Evolutionary conservation across 2,797 vertebrate genomes (phyloP), one percentile per base, ranked within the genome.

Genomic region (Hydrolagus colliei): DNA sequence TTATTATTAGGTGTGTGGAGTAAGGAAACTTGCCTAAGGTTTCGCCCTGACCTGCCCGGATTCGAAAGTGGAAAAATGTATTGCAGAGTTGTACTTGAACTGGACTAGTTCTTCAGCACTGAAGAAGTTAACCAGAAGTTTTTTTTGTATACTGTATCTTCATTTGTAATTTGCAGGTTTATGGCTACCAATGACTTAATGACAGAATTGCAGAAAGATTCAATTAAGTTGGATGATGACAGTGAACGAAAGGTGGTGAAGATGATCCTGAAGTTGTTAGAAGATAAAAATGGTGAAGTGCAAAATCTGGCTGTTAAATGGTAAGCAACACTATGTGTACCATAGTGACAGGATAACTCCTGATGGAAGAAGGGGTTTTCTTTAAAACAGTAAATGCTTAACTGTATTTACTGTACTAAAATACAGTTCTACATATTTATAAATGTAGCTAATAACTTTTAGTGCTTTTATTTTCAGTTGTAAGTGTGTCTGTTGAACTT

Each of bases 171-270:
- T 71, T 63, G 77, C 90, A 99, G 98, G 93, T 99, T 99, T 89
- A 99, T 99, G 98, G 98, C 98, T 91, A 99, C 98, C 20, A 99
- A 99, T 89, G 98, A 99, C 90, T 93, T 99, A 94, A 99, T 99
- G 98, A 97, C 98, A 1, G 98, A 99, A 91, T 93, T 99, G 22
- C 98, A 99, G 88, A 99, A 99, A 91, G 98, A 99, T 90, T 99
- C 98, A 10, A 99, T 99, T 91, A 99, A 99, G 90, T 92, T 99
- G 92, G 98, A 99, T 90, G 98, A 99, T 87, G 98, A 99, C 91
- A 99, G 98, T 86, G 98, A 99, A 91, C 95, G 98, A 87, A 99
- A 99, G 91, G 97, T 99, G 88, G 98, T 99, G 88, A 97, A 98
- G 93, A 99, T 99, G 98, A 99, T 99, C 90, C 94, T 99, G 87